A percentile compares a stretch with the other conserved stretches of the same genome.
Evolutionary conservation across 2,113 vertebrate species (phyloP).

Genomic region (Campylomormyrus tamandua): DNA sequence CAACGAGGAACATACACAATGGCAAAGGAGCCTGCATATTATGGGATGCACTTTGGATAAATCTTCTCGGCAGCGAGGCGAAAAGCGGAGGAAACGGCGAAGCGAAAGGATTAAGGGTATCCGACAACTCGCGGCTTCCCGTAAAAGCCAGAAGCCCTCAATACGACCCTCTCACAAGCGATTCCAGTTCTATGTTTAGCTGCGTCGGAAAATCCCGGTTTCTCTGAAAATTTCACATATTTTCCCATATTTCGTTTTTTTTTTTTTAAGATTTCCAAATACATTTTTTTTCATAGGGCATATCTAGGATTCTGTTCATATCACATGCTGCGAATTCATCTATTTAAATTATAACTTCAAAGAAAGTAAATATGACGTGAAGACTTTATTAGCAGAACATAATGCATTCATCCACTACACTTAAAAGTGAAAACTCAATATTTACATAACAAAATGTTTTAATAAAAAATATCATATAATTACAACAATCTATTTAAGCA

Average conservation of each 20-base stretch:
- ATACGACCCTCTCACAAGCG: not conserved
- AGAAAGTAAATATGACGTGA: conserved; percentile 50
- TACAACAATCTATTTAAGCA: conserved; percentile 98
- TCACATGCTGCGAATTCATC: conserved; percentile 52
- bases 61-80: not conserved
- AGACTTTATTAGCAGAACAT: conserved; percentile 57
- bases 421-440: conserved; percentile 71
- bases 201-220: not conserved
- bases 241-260: not conserved
- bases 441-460: conserved; percentile 92
- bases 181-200: not conserved
- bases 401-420: conserved; percentile 57
- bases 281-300: not conserved
- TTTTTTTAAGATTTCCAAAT: not conserved
- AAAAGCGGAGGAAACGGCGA: not conserved
- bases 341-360: conserved; percentile 41
- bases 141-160: not conserved
- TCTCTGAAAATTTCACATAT: not conserved
- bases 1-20: conserved; percentile 5
- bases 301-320: conserved; percentile 48
- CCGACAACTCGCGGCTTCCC: not conserved
- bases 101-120: not conserved
- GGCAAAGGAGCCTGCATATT: not conserved
- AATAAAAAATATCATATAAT: conserved; percentile 99
- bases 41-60: not conserved